Base-by-base conservation (phyloP, 1,140 invertebrate species). In the Myzus persicae region DNA sequence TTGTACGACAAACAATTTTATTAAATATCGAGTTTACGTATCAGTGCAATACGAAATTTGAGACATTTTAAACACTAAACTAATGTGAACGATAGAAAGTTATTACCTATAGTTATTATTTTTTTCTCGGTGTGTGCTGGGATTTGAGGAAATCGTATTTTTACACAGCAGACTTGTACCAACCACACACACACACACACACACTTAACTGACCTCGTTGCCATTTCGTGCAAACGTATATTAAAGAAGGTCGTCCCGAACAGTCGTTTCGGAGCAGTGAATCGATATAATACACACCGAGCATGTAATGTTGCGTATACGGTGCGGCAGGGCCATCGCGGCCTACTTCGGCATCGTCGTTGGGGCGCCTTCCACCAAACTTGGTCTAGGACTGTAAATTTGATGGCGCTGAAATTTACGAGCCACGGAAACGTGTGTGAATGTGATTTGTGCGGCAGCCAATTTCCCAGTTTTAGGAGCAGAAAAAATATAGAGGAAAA, bases 361-460 rank as follows among this genome's bases (percentile, higher is more conserved):
- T 8, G 14, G 20, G 48, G 36, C 88, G 88, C 87, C 44, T 88
- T 46, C 44, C 18, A 46, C 44, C 22, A 36, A 46, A 87, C 42
- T 87, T 48, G 44, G 46, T 18, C 7, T 36, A 11, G 7, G n/a
- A 36, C 36, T 24, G 88, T 89, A 31, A 54, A 89, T 89, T 54
- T 89, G 88, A 89, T 51, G 36, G 48, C 24, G 22, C 9, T 11
- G 36, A 89, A 54, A 89, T 89, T 89, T 89, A 89, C 46, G 88
- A 54, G 22, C 36, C 9, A 38, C 88, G 36, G 88, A 89, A 89
- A 89, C 88, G n/a, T 31, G 85, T 20, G 85, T 6, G 42, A 88
- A 48, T 44, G 88, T 89, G 48, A 89, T 89, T 89, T 89, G 88
- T 89, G 24, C 48, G 24, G 48, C 46, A 24, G 36, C 88, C 88